A percentile compares a stretch with the other conserved stretches of the same genome.
These are phyloP conservation scores for Cephalopachus bancanus DNA, from an alignment of 2,797 vertebrate species.

Conservation along the genomic window DNA sequence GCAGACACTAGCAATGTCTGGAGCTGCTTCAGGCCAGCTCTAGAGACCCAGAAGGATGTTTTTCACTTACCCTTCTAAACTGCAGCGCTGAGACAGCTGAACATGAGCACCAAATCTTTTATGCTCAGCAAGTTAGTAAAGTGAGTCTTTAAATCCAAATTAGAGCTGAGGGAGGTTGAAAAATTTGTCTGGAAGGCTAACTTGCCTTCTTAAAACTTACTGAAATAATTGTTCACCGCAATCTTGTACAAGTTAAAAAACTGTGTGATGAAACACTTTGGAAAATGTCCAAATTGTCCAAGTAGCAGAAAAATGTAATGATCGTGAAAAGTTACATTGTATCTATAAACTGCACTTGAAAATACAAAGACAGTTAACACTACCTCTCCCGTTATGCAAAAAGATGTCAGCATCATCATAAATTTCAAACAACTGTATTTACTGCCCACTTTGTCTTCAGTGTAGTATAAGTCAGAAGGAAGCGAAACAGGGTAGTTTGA, in stretches of 20 bases:
- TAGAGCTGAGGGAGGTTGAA: slow-evolving; percentile 45
- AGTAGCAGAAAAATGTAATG: slow-evolving; percentile 35
- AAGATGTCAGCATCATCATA: neutral
- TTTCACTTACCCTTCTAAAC: slow-evolving; percentile 31
- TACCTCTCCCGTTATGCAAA: neutral
- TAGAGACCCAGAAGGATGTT: neutral
- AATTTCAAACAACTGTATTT: neutral
- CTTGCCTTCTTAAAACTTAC: slow-evolving; percentile 54
- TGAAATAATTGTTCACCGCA: slow-evolving; percentile 35
- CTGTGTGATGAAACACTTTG: slow-evolving; percentile 31
- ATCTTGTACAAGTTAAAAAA: slow-evolving; percentile 47
- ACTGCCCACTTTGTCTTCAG: neutral
- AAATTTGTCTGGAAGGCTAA: slow-evolving; percentile 23
- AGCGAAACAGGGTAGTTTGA: neutral
- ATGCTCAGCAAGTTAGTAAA: slow-evolving; percentile 64
- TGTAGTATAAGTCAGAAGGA: neutral
- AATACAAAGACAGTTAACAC: neutral
- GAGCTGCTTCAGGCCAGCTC: neutral
- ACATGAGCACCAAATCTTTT: slow-evolving; percentile 53
- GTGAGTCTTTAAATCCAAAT: slow-evolving; percentile 63
- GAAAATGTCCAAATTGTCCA: slow-evolving; percentile 46
- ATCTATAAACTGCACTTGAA: slow-evolving; percentile 24
- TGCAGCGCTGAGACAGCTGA: neutral
- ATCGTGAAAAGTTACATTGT: slow-evolving; percentile 25
- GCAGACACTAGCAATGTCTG: neutral